Percentiles rank a stretch among this genome's conserved stretches.
Conservation (phyloP, 2,888 invertebrate genomes). For the Acleris emargana region DNA sequence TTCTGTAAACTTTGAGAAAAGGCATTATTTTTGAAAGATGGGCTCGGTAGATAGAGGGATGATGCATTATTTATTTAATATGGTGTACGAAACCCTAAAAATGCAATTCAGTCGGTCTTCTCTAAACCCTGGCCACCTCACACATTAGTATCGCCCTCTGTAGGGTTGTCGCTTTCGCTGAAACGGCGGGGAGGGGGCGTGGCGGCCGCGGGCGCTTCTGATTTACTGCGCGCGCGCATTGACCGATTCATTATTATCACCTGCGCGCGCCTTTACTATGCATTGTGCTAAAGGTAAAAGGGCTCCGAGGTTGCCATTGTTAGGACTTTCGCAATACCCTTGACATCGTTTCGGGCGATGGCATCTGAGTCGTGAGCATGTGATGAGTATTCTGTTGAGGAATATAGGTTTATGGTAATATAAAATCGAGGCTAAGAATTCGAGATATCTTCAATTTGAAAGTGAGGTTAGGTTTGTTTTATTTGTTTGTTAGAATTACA, state of each 20-base stretch:
- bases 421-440: too few species aligned
- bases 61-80: too few species aligned
- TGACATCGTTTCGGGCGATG: conserved; percentile 22
- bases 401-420: too few species aligned
- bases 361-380: conserved; percentile 6
- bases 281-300: conserved; percentile 37
- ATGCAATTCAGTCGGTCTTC: background rate
- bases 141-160: conserved; percentile 50
- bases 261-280: conserved; percentile 40
- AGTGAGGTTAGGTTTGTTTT: too few species aligned
- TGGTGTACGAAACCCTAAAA: too few species aligned
- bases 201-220: conserved; percentile 46
- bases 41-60: too few species aligned
- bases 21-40: too few species aligned
- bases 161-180: conserved; percentile 56
- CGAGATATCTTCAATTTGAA: too few species aligned
- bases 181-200: conserved; percentile 45
- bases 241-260: conserved; percentile 56
- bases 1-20: too few species aligned
- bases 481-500: too few species aligned
- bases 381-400: too few species aligned
- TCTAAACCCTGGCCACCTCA: conserved; percentile 36
- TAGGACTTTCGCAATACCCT: conserved; percentile 29
- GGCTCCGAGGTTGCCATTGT: conserved; percentile 30
- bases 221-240: conserved; percentile 51